Evolutionary conservation across 1,140 invertebrate species (phyloP), one percentile per base, ranked within the genome.

Genomic region (Meloidogyne chitwoodi): DNA sequence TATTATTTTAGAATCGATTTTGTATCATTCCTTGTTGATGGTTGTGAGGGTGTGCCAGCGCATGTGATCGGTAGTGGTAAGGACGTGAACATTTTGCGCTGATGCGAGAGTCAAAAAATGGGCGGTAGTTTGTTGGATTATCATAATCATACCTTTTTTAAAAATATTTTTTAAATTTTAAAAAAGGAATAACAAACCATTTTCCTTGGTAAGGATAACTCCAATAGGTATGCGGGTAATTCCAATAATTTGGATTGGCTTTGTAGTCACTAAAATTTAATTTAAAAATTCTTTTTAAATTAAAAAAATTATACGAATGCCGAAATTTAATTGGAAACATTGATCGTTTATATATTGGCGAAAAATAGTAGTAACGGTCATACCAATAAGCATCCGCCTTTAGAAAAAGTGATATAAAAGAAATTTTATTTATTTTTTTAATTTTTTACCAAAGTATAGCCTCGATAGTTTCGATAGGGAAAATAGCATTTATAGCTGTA

Each of bases 381-480:
- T 76, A 76, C 75, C 75, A 76, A 14, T 76, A 76, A 34, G 48
- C 44, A 56, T 76, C 69, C 12, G 44, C 19, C 75, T 76, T n/a
- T 34, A 74, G 24, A 29, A 19, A 1, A n/a, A n/a, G 0, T 22
- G 12, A 16, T 31, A 16, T 48, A 19, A 19, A 31, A 19, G 14
- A 19, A 38, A 11, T 71, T 16, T n/a, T n/a, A n/a, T n/a, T n/a
- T n/a, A n/a, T n/a, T n/a, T n/a, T n/a, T n/a, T 66, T 10, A 11
- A 22, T 8, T 22, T n/a, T 56, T 38, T 27, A 74, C 73, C 73
- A 74, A 65, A 22, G 73, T 66, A 24, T 74, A 74, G 2, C 64
- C 73, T 29, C 73, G 63, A 44, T 74, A 67, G 26, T 74, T 66
- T n/a, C 73, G 11, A 67, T 74, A 74, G 10, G 73, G 73, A 67